These are phyloP conservation scores for Wiebesia pumilae DNA, from an alignment of 1,140 invertebrate genomes.

Conservation along the genomic window DNA sequence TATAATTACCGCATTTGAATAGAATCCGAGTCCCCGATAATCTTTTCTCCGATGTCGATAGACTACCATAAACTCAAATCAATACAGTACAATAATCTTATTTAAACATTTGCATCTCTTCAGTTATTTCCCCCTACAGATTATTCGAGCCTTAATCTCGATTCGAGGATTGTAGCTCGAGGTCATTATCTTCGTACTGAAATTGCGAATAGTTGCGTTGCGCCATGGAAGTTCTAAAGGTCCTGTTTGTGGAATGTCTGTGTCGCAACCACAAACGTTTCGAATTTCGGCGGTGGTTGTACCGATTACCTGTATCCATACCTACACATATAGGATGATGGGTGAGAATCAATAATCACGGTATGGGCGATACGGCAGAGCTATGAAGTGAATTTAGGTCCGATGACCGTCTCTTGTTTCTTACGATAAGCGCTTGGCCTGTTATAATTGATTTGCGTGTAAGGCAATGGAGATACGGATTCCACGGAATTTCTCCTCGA, in stretches of 20 bases:
- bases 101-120: no score
- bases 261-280: background rate
- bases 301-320: background rate
- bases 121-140: background rate
- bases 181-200: background rate
- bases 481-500: background rate
- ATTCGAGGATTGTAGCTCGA: background rate
- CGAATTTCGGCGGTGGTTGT: background rate
- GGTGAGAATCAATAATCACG: background rate
- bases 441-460: background rate
- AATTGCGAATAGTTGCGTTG: background rate
- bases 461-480: background rate
- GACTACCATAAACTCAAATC: no score
- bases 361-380: background rate
- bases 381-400: background rate
- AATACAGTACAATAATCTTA: no score
- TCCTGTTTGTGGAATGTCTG: background rate
- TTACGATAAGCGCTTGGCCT: background rate
- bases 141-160: background rate
- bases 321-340: background rate
- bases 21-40: no score
- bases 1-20: no score
- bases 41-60: no score
- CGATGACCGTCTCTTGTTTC: background rate
- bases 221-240: background rate